phyloP scores from a whole-genome alignment of 2,888 invertebrate genomes.

The Eugnorisma glareosa region DNA sequence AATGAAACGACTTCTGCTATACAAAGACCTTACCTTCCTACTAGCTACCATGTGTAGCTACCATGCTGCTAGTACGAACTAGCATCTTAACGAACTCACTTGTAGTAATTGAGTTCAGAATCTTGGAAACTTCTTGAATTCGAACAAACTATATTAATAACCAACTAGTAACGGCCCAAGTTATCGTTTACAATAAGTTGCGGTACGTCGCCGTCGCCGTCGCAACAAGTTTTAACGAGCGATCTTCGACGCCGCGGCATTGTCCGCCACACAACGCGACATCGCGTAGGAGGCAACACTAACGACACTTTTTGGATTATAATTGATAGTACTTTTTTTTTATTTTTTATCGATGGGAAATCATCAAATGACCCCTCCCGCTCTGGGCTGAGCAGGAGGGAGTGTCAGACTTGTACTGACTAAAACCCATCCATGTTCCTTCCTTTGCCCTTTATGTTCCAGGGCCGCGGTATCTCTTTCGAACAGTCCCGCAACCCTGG shows the following conservation, averaged over 20 bases:
- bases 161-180: constrained; percentile 25
- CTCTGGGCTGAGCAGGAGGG: too few relatives aligned
- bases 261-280: constrained; percentile 9
- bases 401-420: too few relatives aligned
- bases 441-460: too few relatives aligned
- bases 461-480: too few relatives aligned
- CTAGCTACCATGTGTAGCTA: neutral
- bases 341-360: too few relatives aligned
- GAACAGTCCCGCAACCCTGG: too few relatives aligned
- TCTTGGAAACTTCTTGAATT: constrained; percentile 5
- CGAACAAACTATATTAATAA: constrained; percentile 36
- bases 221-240: constrained; percentile 57
- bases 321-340: neutral
- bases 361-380: too few relatives aligned
- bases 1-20: neutral
- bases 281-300: neutral
- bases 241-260: neutral
- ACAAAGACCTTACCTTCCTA: neutral
- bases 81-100: neutral
- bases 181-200: constrained; percentile 35
- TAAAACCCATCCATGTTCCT: too few relatives aligned
- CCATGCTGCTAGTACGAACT: too few relatives aligned
- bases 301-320: neutral
- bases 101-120: constrained; percentile 10
- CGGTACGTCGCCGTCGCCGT: constrained; percentile 17